Base-by-base conservation (phyloP, 2,797 vertebrate genomes). In the Cryptoblepharus egeriae region DNA sequence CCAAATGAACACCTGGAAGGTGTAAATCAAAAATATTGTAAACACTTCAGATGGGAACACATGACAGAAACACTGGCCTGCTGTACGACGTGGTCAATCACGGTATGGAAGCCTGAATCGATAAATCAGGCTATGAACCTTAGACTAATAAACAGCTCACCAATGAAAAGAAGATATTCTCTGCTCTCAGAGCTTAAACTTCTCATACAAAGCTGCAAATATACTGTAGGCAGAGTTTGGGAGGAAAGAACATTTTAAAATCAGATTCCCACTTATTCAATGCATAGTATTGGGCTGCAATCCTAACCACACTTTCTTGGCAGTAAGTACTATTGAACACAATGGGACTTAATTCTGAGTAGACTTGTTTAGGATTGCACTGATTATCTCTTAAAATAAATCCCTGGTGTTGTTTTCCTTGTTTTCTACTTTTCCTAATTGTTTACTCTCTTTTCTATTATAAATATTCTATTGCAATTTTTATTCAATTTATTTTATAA, bases 1-100 rank as follows among this genome's bases (percentile, higher is more conserved):
- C 97, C 97, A 96, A 93, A 92, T 75, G 94, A 96, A 94, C 98
- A 99, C 98, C 98, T 99, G 98, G 97, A 95, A 87, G 96, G 95
- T 94, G 97, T 99, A 99, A 99, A 98, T 99, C 98, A 98, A 92
- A 91, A 89, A 84, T 90, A 92, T 82, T 92, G 96, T 98, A 98
- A 98, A 99, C 97, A 98, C 90, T 83, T 96, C 96, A 94, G 92
- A 91, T 64, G 86, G 80, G 92, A 94, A 94, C 92, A 95, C 92
- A 93, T 84, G 94, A 93, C 95, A 95, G 95, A 90, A 92, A 74
- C 92, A 76, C 88, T 52, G 89, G 92, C 76, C 72, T 72, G 89
- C 89, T 28, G 82, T 10, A 83, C 86, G 67, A 64, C 71, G 91
- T 79, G 79, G 91, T 92, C 80, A 87, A 6, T 24, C 37, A 69